Conservation (phyloP, 2,113 vertebrate species). For the Oryzias celebensis region DNA sequence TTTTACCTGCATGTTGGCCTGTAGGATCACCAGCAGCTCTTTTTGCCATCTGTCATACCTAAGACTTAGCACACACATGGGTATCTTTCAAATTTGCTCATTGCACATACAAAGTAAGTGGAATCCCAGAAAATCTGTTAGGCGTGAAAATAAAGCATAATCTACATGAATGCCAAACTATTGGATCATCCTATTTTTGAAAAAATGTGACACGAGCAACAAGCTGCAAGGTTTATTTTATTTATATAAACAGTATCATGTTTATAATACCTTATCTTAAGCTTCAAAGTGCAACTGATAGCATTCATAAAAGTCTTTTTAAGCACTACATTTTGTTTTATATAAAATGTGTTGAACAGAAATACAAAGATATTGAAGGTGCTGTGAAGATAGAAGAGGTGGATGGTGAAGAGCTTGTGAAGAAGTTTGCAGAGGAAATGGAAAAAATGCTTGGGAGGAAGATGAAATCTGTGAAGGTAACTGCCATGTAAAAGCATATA, state of each 20-base stretch:
- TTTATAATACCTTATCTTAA: too few species aligned
- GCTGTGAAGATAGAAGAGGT: conserved; percentile 88
- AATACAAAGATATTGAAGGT: conserved; percentile 90
- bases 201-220: too few species aligned
- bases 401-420: conserved; percentile 89
- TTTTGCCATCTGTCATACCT: conserved; percentile 58
- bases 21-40: conserved; percentile 47
- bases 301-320: too few species aligned
- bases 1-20: conserved; percentile 42
- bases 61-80: conserved; percentile 1
- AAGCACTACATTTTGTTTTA: background rate
- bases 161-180: too few species aligned
- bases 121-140: too few species aligned
- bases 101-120: background rate
- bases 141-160: too few species aligned
- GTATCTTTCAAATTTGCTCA: background rate
- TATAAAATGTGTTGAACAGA: conserved; percentile 70
- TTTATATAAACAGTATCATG: too few species aligned
- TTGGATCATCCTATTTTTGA: too few species aligned
- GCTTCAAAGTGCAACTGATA: too few species aligned
- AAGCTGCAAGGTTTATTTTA: too few species aligned
- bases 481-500: background rate
- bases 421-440: conserved; percentile 91
- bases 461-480: conserved; percentile 91
- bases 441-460: conserved; percentile 93